These are phyloP conservation scores for Subacronicta megacephala DNA, from an alignment of 2,888 invertebrate species.

Conservation along the genomic window DNA sequence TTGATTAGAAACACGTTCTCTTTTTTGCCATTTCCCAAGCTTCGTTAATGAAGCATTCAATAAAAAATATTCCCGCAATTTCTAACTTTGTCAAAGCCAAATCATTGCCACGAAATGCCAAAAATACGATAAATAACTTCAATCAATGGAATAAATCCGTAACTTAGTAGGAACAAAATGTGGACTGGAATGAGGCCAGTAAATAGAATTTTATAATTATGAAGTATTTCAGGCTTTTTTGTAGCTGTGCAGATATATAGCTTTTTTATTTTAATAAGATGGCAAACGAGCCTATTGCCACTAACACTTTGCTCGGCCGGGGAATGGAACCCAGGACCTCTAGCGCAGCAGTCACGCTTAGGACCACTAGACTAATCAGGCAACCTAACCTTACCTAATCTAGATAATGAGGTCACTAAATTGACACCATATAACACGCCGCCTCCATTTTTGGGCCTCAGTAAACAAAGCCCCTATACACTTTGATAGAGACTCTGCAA, in stretches of 20 bases:
- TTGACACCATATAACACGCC: not conserved
- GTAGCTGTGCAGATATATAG: too few relatives aligned
- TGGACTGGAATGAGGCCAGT: not conserved
- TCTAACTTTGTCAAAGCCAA: constrained; percentile 30
- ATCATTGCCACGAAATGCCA: constrained; percentile 26
- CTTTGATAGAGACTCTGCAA: constrained; percentile 16
- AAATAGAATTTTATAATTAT: not conserved
- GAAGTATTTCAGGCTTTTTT: too few relatives aligned
- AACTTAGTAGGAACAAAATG: not conserved
- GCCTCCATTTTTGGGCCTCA: constrained; percentile 1
- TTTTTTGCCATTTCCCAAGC: not conserved
- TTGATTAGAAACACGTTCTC: not conserved
- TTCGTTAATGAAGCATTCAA: not conserved
- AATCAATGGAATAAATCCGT: constrained; percentile 8
- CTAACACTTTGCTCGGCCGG: too few relatives aligned
- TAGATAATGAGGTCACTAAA: not conserved
- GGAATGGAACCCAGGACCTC: too few relatives aligned
- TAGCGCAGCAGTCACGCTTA: too few relatives aligned
- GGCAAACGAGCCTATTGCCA: too few relatives aligned
- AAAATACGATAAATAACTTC: constrained; percentile 26
- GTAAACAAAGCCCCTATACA: constrained; percentile 19
- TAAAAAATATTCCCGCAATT: constrained; percentile 14
- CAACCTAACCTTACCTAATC: too few relatives aligned
- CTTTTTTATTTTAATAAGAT: too few relatives aligned
- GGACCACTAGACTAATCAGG: too few relatives aligned